phyloP scores from a whole-genome alignment of 92 coral and sea anemone species.

The Palythoa caribaeorum region DNA sequence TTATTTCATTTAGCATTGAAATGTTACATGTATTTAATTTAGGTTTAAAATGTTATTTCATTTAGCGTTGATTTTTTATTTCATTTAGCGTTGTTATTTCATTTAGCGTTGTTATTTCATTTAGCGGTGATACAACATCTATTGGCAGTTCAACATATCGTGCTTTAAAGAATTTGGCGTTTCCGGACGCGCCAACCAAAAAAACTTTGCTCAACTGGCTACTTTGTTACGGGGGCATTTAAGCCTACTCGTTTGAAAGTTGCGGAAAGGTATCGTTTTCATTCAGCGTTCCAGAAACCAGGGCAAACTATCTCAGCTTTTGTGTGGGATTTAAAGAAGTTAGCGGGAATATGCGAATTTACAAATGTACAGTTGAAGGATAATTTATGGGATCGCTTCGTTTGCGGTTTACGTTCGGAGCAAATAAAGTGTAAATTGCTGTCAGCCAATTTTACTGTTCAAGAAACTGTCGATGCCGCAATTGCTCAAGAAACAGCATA shows the following conservation, averaged over 20 bases:
- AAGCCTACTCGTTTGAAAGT: too few relatives aligned
- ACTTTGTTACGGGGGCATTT: constrained; percentile 39
- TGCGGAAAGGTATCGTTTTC: too few relatives aligned
- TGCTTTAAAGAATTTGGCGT: neutral
- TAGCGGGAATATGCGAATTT: constrained; percentile 46
- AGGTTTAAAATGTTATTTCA: too few relatives aligned
- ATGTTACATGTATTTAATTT: too few relatives aligned
- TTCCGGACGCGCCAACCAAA: constrained; percentile 2
- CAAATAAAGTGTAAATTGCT: constrained; percentile 16
- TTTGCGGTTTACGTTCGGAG: constrained; percentile 46
- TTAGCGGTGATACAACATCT: too few relatives aligned
- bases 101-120: too few relatives aligned
- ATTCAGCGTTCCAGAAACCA: too few relatives aligned
- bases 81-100: too few relatives aligned
- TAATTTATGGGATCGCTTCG: constrained; percentile 49
- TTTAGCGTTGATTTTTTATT: too few relatives aligned
- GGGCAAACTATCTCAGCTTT: too few relatives aligned
- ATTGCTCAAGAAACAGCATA: constrained; percentile 8
- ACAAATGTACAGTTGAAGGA: constrained; percentile 24
- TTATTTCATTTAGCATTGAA: too few relatives aligned
- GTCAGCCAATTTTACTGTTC: constrained; percentile 10
- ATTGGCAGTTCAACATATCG: neutral
- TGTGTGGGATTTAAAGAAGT: neutral
- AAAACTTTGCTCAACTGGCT: constrained; percentile 42
- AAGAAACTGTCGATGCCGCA: constrained; percentile 13